These are phyloP conservation scores for Albula goreensis DNA, from an alignment of 2,113 vertebrate species.

Conservation along the genomic window DNA sequence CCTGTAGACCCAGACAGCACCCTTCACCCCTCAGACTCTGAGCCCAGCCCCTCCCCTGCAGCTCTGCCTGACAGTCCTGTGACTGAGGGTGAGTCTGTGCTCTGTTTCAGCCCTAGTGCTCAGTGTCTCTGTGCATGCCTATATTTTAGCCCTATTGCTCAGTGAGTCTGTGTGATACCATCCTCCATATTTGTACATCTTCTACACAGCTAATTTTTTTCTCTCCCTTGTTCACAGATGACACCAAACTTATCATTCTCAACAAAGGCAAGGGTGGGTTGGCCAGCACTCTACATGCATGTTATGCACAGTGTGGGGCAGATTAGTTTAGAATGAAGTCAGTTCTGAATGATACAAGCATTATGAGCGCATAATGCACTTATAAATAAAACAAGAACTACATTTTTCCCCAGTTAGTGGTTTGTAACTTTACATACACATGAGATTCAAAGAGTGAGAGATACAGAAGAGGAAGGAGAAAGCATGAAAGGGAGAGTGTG, in stretches of 20 bases:
- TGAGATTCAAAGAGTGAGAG: too few relatives aligned
- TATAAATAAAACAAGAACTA: too few relatives aligned
- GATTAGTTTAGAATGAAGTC: background rate
- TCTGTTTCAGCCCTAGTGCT: background rate
- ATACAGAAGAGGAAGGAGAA: too few relatives aligned
- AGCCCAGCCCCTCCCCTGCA: conserved; percentile 62
- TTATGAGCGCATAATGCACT: too few relatives aligned
- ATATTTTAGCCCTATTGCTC: background rate
- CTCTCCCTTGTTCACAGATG: conserved; percentile 64
- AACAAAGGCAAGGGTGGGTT: conserved; percentile 72
- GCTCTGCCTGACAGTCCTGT: conserved; percentile 64
- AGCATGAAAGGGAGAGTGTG: too few relatives aligned
- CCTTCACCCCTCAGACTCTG: conserved; percentile 49
- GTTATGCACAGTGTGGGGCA: background rate
- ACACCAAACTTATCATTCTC: conserved; percentile 74
- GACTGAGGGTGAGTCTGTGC: conserved; percentile 75
- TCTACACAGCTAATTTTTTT: background rate
- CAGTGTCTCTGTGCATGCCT: background rate
- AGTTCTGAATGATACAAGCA: background rate
- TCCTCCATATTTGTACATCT: background rate
- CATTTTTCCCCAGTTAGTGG: too few relatives aligned
- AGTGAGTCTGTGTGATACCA: background rate
- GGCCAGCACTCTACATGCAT: conserved; percentile 27
- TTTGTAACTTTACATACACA: too few relatives aligned
- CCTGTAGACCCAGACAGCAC: conserved; percentile 60